These are phyloP conservation scores for Orthonevra nobilis DNA, from an alignment of 2,888 invertebrate species.

Conservation along the genomic window DNA sequence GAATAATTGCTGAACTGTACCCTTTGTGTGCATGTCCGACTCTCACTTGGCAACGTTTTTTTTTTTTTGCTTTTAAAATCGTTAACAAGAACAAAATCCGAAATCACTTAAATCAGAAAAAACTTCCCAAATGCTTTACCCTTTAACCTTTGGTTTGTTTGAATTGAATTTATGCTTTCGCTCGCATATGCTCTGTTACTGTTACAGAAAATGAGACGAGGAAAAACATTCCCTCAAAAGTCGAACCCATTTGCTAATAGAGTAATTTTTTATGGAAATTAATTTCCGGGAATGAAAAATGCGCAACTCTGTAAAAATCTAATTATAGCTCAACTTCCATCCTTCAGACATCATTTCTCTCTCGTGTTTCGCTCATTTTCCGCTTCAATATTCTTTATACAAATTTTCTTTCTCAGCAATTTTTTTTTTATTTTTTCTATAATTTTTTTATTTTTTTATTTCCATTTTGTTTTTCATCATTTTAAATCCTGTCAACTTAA, in stretches of 20 bases:
- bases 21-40: too few relatives aligned
- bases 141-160: too few relatives aligned
- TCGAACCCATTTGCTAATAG: slow-evolving; percentile 42
- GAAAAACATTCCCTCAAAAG: too few relatives aligned
- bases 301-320: slow-evolving; percentile 49
- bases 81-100: too few relatives aligned
- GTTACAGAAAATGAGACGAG: too few relatives aligned
- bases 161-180: too few relatives aligned
- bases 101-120: too few relatives aligned
- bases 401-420: slow-evolving; percentile 11
- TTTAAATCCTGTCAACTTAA: slow-evolving; percentile 47
- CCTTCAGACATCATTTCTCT: slow-evolving; percentile 17
- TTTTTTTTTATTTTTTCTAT: slow-evolving; percentile 5
- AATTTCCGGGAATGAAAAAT: slow-evolving; percentile 56
- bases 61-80: too few relatives aligned
- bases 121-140: too few relatives aligned
- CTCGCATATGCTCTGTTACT: too few relatives aligned
- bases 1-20: too few relatives aligned
- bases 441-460: slow-evolving; percentile 16
- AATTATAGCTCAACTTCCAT: slow-evolving; percentile 9
- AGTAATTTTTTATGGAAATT: slow-evolving; percentile 56
- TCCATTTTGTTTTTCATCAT: not conserved
- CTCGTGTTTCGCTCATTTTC: slow-evolving; percentile 18
- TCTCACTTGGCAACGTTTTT: too few relatives aligned
- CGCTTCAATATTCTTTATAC: slow-evolving; percentile 21